Percentiles rank a stretch among this genome's conserved stretches.
These are phyloP conservation scores for Lissocephala sabroskyi DNA, from an alignment of 2,888 invertebrate species.

Conservation along the genomic window DNA sequence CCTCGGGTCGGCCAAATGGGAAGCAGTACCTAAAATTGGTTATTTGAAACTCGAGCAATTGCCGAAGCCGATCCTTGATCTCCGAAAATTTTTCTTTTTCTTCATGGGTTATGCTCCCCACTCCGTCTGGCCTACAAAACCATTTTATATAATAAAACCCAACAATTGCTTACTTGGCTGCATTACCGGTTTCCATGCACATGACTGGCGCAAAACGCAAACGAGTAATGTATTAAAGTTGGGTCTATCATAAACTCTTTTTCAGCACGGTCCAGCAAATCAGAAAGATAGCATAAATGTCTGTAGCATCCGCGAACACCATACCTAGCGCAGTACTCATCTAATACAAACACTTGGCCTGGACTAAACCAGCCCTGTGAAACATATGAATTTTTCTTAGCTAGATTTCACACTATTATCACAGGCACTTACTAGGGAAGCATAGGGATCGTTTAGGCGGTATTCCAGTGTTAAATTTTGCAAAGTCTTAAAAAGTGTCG, in stretches of 20 bases:
- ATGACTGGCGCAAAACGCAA: slow-evolving; percentile 99
- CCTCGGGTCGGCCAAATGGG: slow-evolving; percentile 99
- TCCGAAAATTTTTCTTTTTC: slow-evolving; percentile 98
- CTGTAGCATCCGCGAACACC: slow-evolving; percentile 98
- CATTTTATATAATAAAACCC: not conserved
- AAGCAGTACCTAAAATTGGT: slow-evolving; percentile 99
- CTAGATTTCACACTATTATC: too few relatives aligned
- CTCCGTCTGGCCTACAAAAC: slow-evolving; percentile 91
- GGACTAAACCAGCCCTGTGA: slow-evolving; percentile 98
- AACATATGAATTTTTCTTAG: not conserved
- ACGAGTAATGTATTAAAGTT: slow-evolving; percentile 98
- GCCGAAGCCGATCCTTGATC: slow-evolving; percentile 94
- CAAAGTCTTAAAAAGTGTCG: slow-evolving; percentile 90
- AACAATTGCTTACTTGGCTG: not conserved
- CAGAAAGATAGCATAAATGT: slow-evolving; percentile 95
- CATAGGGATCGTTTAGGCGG: slow-evolving; percentile 97
- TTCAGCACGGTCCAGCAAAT: slow-evolving; percentile 95
- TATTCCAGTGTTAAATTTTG: slow-evolving; percentile 96
- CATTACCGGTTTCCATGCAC: slow-evolving; percentile 97
- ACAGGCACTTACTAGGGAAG: slow-evolving; percentile 89
- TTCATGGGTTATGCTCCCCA: slow-evolving; percentile 98
- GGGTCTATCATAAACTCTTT: slow-evolving; percentile 97
- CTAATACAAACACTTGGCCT: slow-evolving; percentile 98
- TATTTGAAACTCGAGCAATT: slow-evolving; percentile 96
- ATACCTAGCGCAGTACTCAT: slow-evolving; percentile 98